Evolutionary conservation across 1,140 invertebrate genomes (phyloP), one percentile per base, ranked within the genome.

Genomic region (Rhyacophila brunnea): DNA sequence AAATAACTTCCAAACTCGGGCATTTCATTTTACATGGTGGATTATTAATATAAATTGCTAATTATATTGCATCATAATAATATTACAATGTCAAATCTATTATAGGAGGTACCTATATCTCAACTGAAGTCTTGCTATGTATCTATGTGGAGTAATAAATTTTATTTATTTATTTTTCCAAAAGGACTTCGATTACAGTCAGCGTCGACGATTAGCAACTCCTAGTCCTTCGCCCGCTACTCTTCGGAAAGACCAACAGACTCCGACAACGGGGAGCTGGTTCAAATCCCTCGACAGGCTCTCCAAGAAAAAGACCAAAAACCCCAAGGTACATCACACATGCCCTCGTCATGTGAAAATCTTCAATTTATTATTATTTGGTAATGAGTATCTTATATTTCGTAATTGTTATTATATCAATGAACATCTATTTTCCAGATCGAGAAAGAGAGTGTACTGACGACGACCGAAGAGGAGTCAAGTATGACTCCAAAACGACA

Each of bases 131-230:
- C 34, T n/a, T n/a, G n/a, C n/a, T n/a, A n/a, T n/a, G n/a, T n/a
- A n/a, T n/a, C n/a, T n/a, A n/a, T n/a, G n/a, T n/a, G n/a, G n/a
- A n/a, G n/a, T n/a, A n/a, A n/a, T n/a, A n/a, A n/a, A n/a, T n/a
- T n/a, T n/a, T n/a, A n/a, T n/a, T n/a, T n/a, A n/a, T 46, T 46
- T 18, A 7, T 49, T 34, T 32, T 32, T 15, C 38, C 69, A 74
- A 1, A 74, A 86, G 84, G 82, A 81, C 53, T 73, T 78, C 59
- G 80, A 84, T 46, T 85, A 85, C 64, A 80, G 82, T 63, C 84
- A 84, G 70, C 81, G 87, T 63, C 81, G 87, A 60, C 80, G 87
- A 48, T 72, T 89, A 58, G 87, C 87, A 45, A 88, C 87, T 10
- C 87, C 87, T 20, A 87, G 84, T 70, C 85, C 86, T 61, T 87